A percentile compares a stretch with the other conserved stretches of the same genome.
Evolutionary conservation across 1,140 invertebrate genomes (phyloP).

Genomic region (Lithobius niger): DNA sequence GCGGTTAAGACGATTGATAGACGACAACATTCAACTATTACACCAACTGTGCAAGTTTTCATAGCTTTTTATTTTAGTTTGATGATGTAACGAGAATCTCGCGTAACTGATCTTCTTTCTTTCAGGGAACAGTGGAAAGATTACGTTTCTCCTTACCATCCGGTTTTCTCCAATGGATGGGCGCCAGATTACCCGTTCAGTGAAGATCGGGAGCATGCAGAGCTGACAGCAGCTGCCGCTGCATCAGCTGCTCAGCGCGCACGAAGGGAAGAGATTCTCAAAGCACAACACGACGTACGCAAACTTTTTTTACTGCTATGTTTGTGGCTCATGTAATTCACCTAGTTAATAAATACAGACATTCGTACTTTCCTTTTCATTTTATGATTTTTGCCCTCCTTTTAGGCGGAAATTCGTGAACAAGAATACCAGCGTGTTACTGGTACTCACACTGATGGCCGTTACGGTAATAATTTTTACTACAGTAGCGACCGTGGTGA

Average conservation of each 20-base stretch:
- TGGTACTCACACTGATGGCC: neutral
- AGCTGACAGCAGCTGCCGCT: constrained; percentile 23
- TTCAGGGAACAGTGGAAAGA: constrained; percentile 78
- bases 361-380: neutral
- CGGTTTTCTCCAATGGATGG: constrained; percentile 92
- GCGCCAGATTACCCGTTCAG: constrained; percentile 69
- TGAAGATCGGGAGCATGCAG: constrained; percentile 45
- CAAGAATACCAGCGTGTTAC: constrained; percentile 32
- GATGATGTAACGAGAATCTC: neutral
- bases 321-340: neutral
- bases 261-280: constrained; percentile 21
- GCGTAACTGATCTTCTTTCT: constrained; percentile 6
- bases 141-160: constrained; percentile 68
- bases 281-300: constrained; percentile 23
- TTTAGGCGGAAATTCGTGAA: constrained; percentile 24
- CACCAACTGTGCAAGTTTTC: neutral
- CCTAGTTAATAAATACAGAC: neutral
- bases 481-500: constrained; percentile 37
- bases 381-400: neutral
- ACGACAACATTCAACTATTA: too few species aligned
- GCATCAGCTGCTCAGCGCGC: constrained; percentile 23
- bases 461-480: constrained; percentile 33
- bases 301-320: too few species aligned
- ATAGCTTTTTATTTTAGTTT: constrained; percentile 3
- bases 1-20: too few species aligned